Base-by-base conservation (phyloP, 2,113 vertebrate genomes). In the Megalops atlanticus region DNA sequence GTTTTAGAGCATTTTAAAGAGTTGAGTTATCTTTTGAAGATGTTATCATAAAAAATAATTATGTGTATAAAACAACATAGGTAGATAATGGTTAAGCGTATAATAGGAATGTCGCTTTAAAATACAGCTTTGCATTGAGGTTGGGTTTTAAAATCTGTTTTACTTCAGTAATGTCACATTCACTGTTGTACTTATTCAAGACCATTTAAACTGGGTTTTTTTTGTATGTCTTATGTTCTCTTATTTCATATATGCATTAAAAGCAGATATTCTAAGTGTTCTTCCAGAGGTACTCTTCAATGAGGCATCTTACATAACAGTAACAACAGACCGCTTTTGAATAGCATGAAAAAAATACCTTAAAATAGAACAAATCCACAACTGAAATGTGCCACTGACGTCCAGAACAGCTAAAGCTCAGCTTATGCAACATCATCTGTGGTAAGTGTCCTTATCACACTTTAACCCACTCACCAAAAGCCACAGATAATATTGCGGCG, bases 301-400 rank as follows among this genome's bases (percentile, higher is more conserved):
- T 71, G 54, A 82, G 70, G 64, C 80, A 77, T 74, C 87, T 86
- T 88, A 86, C 49, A 84, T 87, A 91, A 90, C 82, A 39, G 72
- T 77, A 78, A 79, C 47, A 85, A 85, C 82, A 87, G 85, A 86
- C 79, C 77, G 82, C 83, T 82, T 82, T 84, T 76, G n/a, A 83
- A 81, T 84, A 81, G 74, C 86, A 83, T 15, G 10, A 52, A 38
- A 58, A 35, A 43, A 74, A 85, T 58, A 74, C 38, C 80, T 88
- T 36, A 39, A 85, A 89, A 88, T 86, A 86, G 85, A 80, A 84
- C 72, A 43, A 49, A 78, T 81, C 82, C 82, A 81, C 81, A 69
- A 77, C 21, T 74, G 47, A 84, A 84, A 81, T 58, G 36, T 73
- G 72, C 70, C 83, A 72, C 83, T 87, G 40, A 69, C n/a, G 71